Evolutionary conservation across 2,797 vertebrate species (phyloP), one percentile per base, ranked within the genome.

Genomic region (Dicrostonyx torquatus): DNA sequence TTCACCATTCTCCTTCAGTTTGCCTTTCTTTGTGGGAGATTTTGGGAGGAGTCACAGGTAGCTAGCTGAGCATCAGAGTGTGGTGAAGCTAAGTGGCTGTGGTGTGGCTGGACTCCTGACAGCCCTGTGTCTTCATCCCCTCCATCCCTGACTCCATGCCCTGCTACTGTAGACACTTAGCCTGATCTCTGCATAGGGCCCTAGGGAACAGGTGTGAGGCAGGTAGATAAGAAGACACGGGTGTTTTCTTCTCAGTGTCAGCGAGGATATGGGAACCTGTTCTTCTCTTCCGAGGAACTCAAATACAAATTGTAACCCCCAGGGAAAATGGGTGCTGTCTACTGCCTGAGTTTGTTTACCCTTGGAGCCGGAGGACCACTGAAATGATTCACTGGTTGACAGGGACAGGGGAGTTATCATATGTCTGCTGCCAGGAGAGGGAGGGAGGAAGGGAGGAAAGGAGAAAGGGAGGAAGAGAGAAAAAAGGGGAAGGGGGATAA

Each of bases 231-330:
- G 70, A 80, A 53, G 29, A 14, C 55, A 13, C 14, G 15, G 82
- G 72, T n/a, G 58, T 90, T 31, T 0, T 0, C 0, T 89, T 95
- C 15, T 8, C 55, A 34, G 6, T 34, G 68, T 45, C 68, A 29
- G 34, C 80, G 18, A 34, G 45, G 50, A 88, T 76, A 80, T 75
- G 45, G 93, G 96, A 95, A 93, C 96, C 95, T 95, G 10, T 79
- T 91, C 97, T 96, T 62, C 24, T 95, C 78, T 55, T 89, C 85
- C 34, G 29, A n/a, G 34, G 26, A 2, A 68, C 34, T 48, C 40
- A 45, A 22, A 45, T n/a, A 12, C 75, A 62, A 76, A 83, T 53
- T 60, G 14, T 3, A 31, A 4, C 48, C 40, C 0, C 64, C 43
- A 24, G 31, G 55, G 90, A 2, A 26, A 37, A 9, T 50, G 17